A percentile compares a stretch with the other conserved stretches of the same genome.
These are phyloP conservation scores for Pygmarrhopalites habei DNA, from an alignment of 1,140 invertebrate species.

Conservation along the genomic window DNA sequence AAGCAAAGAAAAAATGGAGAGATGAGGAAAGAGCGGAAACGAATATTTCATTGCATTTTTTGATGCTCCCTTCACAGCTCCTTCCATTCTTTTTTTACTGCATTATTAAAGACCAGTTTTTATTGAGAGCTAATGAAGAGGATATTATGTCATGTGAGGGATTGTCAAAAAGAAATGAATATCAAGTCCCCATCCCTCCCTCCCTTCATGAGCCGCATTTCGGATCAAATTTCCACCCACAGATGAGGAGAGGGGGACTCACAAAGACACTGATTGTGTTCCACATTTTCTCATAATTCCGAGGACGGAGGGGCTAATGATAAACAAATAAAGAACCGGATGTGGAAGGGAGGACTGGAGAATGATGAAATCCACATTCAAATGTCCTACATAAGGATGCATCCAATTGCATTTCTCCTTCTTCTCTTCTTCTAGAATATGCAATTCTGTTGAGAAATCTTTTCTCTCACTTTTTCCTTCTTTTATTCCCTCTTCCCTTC, in stretches of 20 bases:
- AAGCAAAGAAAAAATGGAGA: neutral
- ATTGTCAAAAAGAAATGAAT: too few species aligned
- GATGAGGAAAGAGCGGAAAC: neutral
- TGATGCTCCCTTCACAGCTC: neutral
- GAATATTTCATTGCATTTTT: slow-evolving; percentile 1
- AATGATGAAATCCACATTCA: slow-evolving; percentile 6
- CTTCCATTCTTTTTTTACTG: neutral
- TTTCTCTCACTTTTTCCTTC: neutral
- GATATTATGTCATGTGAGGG: too few species aligned
- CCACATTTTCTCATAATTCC: too few species aligned
- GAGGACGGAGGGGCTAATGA: neutral
- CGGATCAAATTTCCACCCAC: slow-evolving; percentile 18
- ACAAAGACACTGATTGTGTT: neutral
- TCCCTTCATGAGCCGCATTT: neutral
- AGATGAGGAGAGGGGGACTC: too few species aligned
- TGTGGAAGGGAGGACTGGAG: too few species aligned
- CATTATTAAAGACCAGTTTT: too few species aligned
- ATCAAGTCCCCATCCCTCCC: too few species aligned
- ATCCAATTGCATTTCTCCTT: slow-evolving; percentile 1
- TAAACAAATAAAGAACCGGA: slow-evolving; percentile 19
- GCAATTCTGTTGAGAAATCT: neutral
- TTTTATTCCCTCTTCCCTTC: neutral
- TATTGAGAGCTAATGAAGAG: too few species aligned
- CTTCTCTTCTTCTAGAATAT: slow-evolving; percentile 2
- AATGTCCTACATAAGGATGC: neutral